Conservation (phyloP, 1,140 invertebrate genomes). For the Trinorchestia longiramus region DNA sequence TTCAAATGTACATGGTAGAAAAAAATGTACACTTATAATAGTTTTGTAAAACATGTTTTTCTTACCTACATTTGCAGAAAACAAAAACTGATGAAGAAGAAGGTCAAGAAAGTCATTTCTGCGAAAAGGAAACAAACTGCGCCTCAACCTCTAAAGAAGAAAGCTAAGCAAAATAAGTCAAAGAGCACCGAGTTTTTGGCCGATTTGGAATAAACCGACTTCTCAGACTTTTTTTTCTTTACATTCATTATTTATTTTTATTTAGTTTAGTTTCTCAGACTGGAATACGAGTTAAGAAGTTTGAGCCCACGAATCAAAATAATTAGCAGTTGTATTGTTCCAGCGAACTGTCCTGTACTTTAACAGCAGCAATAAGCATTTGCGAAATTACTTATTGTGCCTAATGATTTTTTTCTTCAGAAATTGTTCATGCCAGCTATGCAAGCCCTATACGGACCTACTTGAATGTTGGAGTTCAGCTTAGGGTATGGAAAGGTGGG, state of each 20-base stretch:
- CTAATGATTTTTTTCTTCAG: not conserved
- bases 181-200: conserved; percentile 23
- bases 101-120: not conserved
- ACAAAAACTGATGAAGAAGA: conserved; percentile 7
- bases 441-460: not conserved
- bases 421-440: not conserved
- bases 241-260: not conserved
- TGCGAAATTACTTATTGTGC: not conserved
- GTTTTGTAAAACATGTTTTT: not conserved
- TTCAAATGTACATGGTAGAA: too few species aligned
- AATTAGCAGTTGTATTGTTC: not conserved
- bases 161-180: not conserved
- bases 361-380: not conserved
- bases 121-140: not conserved
- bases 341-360: not conserved
- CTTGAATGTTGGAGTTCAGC: not conserved
- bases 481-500: not conserved
- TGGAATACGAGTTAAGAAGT: not conserved
- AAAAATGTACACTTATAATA: not conserved
- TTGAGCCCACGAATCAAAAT: not conserved
- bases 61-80: not conserved
- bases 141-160: not conserved
- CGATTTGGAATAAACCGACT: conserved; percentile 21
- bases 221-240: not conserved
- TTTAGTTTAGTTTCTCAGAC: not conserved